Conservation (phyloP, 2,888 invertebrate species). For the Achlya flavicornis region DNA sequence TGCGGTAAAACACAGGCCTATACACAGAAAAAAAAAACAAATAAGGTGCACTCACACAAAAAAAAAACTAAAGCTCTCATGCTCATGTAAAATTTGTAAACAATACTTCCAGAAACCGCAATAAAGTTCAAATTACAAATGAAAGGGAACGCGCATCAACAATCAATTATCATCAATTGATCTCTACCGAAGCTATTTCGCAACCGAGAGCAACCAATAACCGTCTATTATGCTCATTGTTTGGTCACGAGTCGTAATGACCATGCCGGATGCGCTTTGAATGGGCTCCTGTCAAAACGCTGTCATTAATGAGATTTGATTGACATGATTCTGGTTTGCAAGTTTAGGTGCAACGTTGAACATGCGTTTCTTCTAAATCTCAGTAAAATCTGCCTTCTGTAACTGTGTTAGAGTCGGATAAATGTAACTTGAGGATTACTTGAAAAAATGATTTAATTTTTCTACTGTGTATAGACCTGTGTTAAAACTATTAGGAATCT, state of each 20-base stretch:
- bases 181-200: neutral
- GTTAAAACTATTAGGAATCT: too few relatives aligned
- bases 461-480: too few relatives aligned
- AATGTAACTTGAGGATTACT: too few relatives aligned
- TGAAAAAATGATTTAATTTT: too few relatives aligned
- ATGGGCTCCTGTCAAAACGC: constrained; percentile 13
- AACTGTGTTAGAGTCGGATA: too few relatives aligned
- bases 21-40: too few relatives aligned
- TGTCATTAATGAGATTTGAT: constrained; percentile 8
- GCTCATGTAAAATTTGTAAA: constrained; percentile 14
- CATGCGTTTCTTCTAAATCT: neutral
- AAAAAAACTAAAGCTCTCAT: neutral
- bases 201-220: constrained; percentile 11
- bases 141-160: neutral
- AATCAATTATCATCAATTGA: neutral
- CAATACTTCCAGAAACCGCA: neutral
- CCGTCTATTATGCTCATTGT: constrained; percentile 13
- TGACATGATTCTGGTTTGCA: constrained; percentile 1
- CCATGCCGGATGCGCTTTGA: constrained; percentile 12
- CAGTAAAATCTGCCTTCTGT: neutral
- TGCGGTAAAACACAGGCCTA: too few relatives aligned
- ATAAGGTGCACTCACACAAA: too few relatives aligned
- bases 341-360: neutral
- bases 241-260: constrained; percentile 14
- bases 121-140: neutral